These are phyloP conservation scores for Steinernema khuongi DNA, from an alignment of 1,140 invertebrate species.

Conservation along the genomic window DNA sequence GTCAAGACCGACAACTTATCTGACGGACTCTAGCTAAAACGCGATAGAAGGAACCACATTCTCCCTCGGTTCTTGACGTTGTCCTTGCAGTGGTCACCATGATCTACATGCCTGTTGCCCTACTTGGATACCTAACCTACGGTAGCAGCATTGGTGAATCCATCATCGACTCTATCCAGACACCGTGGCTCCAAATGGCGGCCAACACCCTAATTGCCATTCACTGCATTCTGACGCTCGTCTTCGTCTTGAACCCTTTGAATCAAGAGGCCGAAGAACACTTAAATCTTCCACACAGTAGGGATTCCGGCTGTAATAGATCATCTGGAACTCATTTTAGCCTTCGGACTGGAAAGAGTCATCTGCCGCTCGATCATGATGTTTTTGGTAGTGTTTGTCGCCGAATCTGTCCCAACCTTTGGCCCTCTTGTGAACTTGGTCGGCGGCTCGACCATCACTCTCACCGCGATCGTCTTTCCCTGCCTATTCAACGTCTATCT, in stretches of 20 bases:
- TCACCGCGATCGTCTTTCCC: slow-evolving; percentile 56
- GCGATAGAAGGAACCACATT: no score
- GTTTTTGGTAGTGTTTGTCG: slow-evolving; percentile 51
- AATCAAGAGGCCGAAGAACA: slow-evolving; percentile 61
- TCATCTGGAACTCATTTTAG: slow-evolving; percentile 37
- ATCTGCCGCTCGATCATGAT: slow-evolving; percentile 49
- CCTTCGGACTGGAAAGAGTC: slow-evolving; percentile 54
- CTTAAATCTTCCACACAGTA: slow-evolving; percentile 34
- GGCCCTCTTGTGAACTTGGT: slow-evolving; percentile 58
- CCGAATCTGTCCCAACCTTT: slow-evolving; percentile 57
- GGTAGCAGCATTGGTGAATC: slow-evolving; percentile 37
- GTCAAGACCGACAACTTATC: no score
- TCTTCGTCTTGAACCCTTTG: slow-evolving; percentile 68
- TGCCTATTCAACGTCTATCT: slow-evolving; percentile 34
- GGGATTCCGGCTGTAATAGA: neutral
- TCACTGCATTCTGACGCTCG: slow-evolving; percentile 67
- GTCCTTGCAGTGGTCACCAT: slow-evolving; percentile 46
- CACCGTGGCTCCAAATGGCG: slow-evolving; percentile 45
- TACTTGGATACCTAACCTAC: slow-evolving; percentile 47
- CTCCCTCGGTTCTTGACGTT: no score
- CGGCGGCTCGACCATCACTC: slow-evolving; percentile 58
- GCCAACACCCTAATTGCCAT: slow-evolving; percentile 66
- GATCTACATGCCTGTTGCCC: slow-evolving; percentile 53
- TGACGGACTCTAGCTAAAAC: no score
- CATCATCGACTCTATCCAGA: slow-evolving; percentile 34